These are phyloP conservation scores for Styela clava DNA, from an alignment of 23 tunicate genomes.

Conservation along the genomic window DNA sequence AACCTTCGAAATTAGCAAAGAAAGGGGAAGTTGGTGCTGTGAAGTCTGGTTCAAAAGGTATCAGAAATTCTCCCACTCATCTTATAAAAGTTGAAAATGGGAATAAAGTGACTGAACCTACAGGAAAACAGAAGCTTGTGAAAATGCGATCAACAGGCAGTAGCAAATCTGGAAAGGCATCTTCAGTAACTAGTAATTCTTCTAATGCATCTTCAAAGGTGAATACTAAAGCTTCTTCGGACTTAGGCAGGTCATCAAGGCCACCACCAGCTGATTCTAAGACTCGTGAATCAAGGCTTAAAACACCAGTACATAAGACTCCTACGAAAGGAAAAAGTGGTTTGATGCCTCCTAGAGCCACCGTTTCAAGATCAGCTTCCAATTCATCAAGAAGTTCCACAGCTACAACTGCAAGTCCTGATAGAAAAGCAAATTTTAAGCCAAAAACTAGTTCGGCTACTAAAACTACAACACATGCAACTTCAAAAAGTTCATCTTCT, in stretches of 20 bases:
- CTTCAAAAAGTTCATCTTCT: not conserved
- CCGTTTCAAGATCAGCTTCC: constrained; percentile 22
- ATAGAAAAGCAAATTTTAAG: constrained; percentile 7
- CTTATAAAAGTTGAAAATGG: not conserved
- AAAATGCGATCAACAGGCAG: constrained; percentile 6
- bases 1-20: constrained; percentile 9
- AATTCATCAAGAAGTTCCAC: constrained; percentile 25
- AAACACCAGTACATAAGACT: not conserved
- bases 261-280: not conserved
- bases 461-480: not conserved
- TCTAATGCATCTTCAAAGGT: not conserved
- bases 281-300: constrained; percentile 1
- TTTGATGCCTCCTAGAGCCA: constrained; percentile 9
- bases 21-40: not conserved
- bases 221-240: not conserved
- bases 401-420: constrained; percentile 19
- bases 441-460: constrained; percentile 25
- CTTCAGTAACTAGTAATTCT: not conserved
- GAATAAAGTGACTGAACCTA: not conserved
- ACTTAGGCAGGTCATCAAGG: not conserved
- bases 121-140: not conserved
- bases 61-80: not conserved
- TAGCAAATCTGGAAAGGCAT: not conserved
- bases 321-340: constrained; percentile 22
- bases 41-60: not conserved